Conservation (phyloP, 2,797 vertebrate species). For the Sorex maritimensis region DNA sequence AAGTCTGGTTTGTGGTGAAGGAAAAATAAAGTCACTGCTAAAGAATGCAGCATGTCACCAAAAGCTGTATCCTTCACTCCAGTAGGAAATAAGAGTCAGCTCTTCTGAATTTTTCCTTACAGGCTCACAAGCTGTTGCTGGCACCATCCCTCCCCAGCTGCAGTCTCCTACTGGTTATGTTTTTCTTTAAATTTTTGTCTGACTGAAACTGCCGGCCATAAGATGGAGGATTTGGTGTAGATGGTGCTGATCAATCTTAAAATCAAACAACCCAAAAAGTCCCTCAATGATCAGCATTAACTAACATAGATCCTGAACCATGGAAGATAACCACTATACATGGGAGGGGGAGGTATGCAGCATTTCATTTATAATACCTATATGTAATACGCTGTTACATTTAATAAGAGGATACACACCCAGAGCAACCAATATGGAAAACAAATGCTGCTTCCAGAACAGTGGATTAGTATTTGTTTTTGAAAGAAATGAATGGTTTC, state of each 20-base stretch:
- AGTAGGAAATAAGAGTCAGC: conserved; percentile 75
- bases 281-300: conserved; percentile 33
- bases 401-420: conserved; percentile 42
- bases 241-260: conserved; percentile 59
- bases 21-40: conserved; percentile 86
- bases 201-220: conserved; percentile 73
- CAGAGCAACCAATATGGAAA: conserved; percentile 13
- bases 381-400: conserved; percentile 17
- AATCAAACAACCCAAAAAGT: background rate
- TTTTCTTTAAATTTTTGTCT: conserved; percentile 76
- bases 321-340: conserved; percentile 33
- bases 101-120: conserved; percentile 77
- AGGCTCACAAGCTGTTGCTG: conserved; percentile 65
- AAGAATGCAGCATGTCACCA: conserved; percentile 84
- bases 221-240: conserved; percentile 75
- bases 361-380: conserved; percentile 38
- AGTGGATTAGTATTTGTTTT: background rate
- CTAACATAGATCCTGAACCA: conserved; percentile 51
- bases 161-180: conserved; percentile 76
- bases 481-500: conserved; percentile 41
- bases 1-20: conserved; percentile 81
- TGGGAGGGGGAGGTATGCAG: background rate
- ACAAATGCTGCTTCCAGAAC: conserved; percentile 19
- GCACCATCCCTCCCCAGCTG: conserved; percentile 75
- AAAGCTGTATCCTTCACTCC: conserved; percentile 81